Evolutionary conservation across 2,888 invertebrate genomes (phyloP), one percentile per base, ranked within the genome.

Genomic region (Halictus quadricinctus): DNA sequence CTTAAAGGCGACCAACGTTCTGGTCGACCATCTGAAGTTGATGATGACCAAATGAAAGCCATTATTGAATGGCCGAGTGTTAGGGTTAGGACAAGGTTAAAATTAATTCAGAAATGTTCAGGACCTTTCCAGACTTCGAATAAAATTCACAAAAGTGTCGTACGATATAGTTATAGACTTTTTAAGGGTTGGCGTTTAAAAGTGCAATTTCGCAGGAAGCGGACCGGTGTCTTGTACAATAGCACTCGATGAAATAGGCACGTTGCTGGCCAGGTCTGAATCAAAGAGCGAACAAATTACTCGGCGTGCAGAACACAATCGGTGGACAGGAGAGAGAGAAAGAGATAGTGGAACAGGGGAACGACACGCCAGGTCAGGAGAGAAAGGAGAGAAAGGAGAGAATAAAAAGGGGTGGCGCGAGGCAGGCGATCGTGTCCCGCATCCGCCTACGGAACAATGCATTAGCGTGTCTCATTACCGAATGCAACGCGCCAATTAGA

Each of bases 391-490:
- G 50, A 50, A 50, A 21, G 29, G 50, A 77, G 50, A 48, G 41
- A 72, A 46, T 60, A 79, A 72, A 66, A 60, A 58, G 79, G 77
- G 70, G 36, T 60, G 75, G 12, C 13, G 43, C 74, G 78, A 60
- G 77, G 76, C 58, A 58, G 81, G 80, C 84, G 86, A 86, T 87
- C 86, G 85, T 78, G 84, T 85, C 85, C 84, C 73, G 78, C 81
- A 83, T 87, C 80, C 83, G 87, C 66, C 77, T 50, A 48, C 25
- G 73, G 89, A 88, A 89, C 90, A 89, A 91, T 89, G 85, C 88
- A 90, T 91, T 90, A 90, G 87, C 86, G 85, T 81, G 84, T 88
- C 91, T 91, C 90, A 91, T 91, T 92, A 91, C 88, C 85, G 87
- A 90, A 91, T 87, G 90, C 88, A 89, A 89, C 83, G 83, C 84